These are phyloP conservation scores for Scaptomyza parva DNA, from an alignment of 2,888 invertebrate genomes.

Conservation along the genomic window DNA sequence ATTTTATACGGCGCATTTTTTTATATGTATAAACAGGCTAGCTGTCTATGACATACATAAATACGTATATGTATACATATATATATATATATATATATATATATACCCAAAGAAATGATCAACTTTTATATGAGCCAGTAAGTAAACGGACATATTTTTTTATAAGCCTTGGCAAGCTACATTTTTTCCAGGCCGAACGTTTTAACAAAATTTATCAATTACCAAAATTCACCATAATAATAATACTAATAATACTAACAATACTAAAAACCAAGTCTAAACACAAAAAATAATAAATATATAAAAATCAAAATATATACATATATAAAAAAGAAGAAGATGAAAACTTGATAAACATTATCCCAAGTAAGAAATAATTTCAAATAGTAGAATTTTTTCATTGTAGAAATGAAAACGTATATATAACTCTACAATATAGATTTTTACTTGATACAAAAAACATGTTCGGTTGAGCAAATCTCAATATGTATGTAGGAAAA, in stretches of 20 bases:
- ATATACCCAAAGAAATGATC: conserved; percentile 48
- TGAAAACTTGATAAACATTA: conserved; percentile 40
- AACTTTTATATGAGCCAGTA: conserved; percentile 78
- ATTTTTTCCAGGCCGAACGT: conserved; percentile 71
- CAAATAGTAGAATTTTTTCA: conserved; percentile 77
- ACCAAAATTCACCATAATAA: conserved; percentile 39
- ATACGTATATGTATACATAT: conserved; percentile 36
- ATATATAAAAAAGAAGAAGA: conserved; percentile 5
- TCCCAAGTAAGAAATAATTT: conserved; percentile 50
- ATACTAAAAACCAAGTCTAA: conserved; percentile 3
- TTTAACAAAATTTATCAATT: conserved; percentile 72
- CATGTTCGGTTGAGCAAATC: conserved; percentile 37
- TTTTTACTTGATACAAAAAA: conserved; percentile 71
- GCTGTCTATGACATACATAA: conserved; percentile 64
- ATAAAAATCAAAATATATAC: conserved; percentile 11
- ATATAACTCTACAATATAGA: conserved; percentile 68
- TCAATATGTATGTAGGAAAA: conserved; percentile 25
- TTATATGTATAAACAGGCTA: conserved; percentile 70
- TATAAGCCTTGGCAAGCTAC: conserved; percentile 73
- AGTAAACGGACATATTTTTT: conserved; percentile 78
- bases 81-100: conserved; percentile 42
- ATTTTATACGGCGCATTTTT: conserved; percentile 78
- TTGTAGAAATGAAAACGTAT: conserved; percentile 70
- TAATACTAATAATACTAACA: conserved; percentile 16
- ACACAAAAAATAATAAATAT: conserved; percentile 23